These are phyloP conservation scores for Leptinotarsa peninsularis DNA, from an alignment of 2,888 invertebrate genomes.

Conservation along the genomic window DNA sequence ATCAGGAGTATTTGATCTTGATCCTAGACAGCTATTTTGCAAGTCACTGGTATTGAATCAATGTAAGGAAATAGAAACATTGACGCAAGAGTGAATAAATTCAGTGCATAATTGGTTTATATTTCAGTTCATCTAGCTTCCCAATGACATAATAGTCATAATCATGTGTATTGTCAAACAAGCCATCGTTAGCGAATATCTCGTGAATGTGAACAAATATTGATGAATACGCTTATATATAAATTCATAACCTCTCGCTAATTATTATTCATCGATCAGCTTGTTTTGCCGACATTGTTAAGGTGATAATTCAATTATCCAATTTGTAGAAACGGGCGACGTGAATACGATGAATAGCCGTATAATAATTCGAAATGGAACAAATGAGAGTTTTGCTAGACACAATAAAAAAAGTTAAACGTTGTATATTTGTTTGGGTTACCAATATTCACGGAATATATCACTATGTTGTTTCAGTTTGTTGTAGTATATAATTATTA, in stretches of 20 bases:
- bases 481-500: no score
- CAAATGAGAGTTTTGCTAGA: background rate
- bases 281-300: slow-evolving; percentile 35
- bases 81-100: background rate
- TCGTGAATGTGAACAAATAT: slow-evolving; percentile 29
- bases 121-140: slow-evolving; percentile 1
- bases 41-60: no score
- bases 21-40: no score
- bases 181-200: slow-evolving; percentile 13
- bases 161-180: slow-evolving; percentile 9
- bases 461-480: no score
- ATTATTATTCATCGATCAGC: slow-evolving; percentile 35
- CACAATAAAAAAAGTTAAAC: background rate
- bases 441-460: background rate
- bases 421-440: background rate
- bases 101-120: background rate
- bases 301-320: slow-evolving; percentile 39
- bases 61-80: no score
- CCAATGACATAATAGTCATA: slow-evolving; percentile 2
- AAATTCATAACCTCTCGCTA: slow-evolving; percentile 34
- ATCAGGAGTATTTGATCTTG: no score
- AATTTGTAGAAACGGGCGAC: slow-evolving; percentile 31
- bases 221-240: slow-evolving; percentile 29
- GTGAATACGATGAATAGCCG: slow-evolving; percentile 29
- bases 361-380: background rate